phyloP scores from a whole-genome alignment of 2,888 invertebrate genomes.

The Drosophila phalerata region DNA sequence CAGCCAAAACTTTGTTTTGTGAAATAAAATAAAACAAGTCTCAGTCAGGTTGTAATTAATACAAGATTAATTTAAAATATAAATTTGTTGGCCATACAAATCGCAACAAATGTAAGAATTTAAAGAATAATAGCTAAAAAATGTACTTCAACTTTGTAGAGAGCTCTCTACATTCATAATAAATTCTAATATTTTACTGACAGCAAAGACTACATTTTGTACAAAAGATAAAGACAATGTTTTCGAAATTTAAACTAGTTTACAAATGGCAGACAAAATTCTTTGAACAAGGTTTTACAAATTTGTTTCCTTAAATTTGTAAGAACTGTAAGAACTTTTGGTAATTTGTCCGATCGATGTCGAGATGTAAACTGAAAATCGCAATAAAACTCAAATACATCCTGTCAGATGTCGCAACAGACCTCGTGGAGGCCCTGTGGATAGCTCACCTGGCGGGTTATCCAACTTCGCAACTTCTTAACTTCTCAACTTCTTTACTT shows the following conservation, averaged over 20 bases:
- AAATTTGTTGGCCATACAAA: too few species aligned
- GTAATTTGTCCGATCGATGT: conserved; percentile 52
- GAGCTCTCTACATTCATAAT: too few species aligned
- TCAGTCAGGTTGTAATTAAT: too few species aligned
- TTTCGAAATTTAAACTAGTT: not conserved
- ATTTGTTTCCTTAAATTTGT: conserved; percentile 1
- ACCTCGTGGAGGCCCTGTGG: not conserved
- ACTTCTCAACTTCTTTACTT: conserved; percentile 47
- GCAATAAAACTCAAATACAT: conserved; percentile 62
- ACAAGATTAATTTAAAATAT: too few species aligned
- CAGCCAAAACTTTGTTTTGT: too few species aligned
- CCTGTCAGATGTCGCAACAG: conserved; percentile 53
- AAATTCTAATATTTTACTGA: not conserved
- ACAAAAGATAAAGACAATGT: not conserved
- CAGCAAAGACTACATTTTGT: not conserved
- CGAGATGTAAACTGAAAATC: conserved; percentile 25
- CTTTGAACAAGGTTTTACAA: not conserved
- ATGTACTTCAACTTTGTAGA: too few species aligned
- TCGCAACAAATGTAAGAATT: too few species aligned
- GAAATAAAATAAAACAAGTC: too few species aligned
- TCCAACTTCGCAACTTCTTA: conserved; percentile 30
- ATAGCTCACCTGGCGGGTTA: conserved; percentile 9
- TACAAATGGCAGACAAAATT: not conserved
- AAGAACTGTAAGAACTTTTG: conserved; percentile 42
- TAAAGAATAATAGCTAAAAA: too few species aligned